Conservation (phyloP, 1,140 invertebrate species). For the Oncopodura yosiiana region DNA sequence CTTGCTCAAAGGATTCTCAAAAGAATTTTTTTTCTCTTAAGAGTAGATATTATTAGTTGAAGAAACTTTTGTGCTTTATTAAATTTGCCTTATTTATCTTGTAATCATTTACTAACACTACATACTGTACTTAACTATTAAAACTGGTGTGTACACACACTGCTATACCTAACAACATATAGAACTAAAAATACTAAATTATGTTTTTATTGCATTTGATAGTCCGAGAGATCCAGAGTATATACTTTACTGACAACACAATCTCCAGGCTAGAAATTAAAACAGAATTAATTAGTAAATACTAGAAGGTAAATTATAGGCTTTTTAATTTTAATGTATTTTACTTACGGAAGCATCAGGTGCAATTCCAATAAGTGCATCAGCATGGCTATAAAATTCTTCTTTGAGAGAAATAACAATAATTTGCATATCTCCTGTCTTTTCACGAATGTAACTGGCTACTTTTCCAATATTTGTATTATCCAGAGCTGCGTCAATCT, state of each 20-base stretch:
- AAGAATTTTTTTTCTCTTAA: too few species aligned
- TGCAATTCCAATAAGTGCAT: slow-evolving; percentile 94
- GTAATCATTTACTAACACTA: too few species aligned
- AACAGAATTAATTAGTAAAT: slow-evolving; percentile 10
- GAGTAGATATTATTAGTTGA: too few species aligned
- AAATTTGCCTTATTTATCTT: too few species aligned
- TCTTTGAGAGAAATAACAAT: slow-evolving; percentile 99
- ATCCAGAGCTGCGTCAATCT: slow-evolving; percentile 97
- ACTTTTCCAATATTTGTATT: slow-evolving; percentile 99
- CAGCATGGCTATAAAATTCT: slow-evolving; percentile 98
- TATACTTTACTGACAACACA: slow-evolving; percentile 83
- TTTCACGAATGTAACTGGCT: slow-evolving; percentile 67
- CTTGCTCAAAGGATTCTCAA: too few species aligned
- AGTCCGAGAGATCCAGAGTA: slow-evolving; percentile 66
- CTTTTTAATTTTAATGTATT: background rate
- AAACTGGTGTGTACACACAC: too few species aligned
- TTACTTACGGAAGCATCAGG: slow-evolving; percentile 64
- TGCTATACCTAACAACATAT: too few species aligned
- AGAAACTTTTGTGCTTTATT: too few species aligned
- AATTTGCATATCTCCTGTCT: slow-evolving; percentile 81
- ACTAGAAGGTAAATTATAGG: background rate
- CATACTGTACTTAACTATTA: too few species aligned
- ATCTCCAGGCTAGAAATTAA: slow-evolving; percentile 58
- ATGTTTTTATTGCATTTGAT: slow-evolving; percentile 34
- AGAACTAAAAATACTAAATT: too few species aligned